Evolutionary conservation across 2,113 vertebrate species (phyloP).

Genomic region (Falco punctatus): DNA sequence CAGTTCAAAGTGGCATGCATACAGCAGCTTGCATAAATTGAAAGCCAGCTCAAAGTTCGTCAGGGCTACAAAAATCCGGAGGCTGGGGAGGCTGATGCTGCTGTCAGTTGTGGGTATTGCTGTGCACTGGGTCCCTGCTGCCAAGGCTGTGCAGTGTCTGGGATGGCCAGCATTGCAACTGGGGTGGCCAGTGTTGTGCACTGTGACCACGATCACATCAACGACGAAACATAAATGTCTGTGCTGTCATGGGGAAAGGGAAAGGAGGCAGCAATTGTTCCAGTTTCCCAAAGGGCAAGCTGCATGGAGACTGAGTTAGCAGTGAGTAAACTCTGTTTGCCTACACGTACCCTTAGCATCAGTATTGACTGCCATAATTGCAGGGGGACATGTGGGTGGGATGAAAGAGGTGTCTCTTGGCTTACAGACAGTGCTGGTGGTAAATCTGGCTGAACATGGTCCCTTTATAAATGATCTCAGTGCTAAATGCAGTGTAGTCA

Average conservation of each 20-base stretch:
- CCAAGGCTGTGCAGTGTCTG: neutral
- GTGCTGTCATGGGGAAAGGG: neutral
- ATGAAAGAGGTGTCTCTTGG: neutral
- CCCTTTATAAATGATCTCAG: neutral
- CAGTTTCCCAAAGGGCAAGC: neutral
- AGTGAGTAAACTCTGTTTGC: neutral
- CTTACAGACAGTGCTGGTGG: neutral
- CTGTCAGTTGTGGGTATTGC: neutral
- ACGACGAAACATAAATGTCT: neutral
- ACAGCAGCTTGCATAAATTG: neutral
- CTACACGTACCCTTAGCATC: neutral
- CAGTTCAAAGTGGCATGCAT: neutral
- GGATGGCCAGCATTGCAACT: neutral
- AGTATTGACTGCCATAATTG: neutral
- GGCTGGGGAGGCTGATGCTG: neutral
- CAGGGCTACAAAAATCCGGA: neutral
- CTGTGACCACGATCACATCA: neutral
- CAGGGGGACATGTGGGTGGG: neutral
- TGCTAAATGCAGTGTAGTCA: neutral
- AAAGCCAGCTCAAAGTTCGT: neutral
- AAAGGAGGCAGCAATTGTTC: neutral
- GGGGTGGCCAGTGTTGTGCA: neutral
- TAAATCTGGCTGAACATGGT: neutral
- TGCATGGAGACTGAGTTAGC: fast-evolving
- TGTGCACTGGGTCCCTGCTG: neutral